Evolutionary conservation across 1,140 invertebrate genomes (phyloP).

Genomic region (Drosophila carrolli): DNA sequence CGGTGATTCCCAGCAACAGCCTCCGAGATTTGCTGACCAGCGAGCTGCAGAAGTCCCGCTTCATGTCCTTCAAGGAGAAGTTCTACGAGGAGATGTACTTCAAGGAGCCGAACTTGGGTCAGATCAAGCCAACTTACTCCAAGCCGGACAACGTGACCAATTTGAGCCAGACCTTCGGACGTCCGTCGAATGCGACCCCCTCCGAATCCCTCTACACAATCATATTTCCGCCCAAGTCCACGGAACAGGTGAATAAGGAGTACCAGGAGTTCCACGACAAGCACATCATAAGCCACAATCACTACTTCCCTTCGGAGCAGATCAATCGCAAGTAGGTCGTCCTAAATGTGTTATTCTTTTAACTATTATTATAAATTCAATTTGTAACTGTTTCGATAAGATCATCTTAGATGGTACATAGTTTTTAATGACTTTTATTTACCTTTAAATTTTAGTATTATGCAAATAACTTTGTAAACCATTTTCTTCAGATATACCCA

Average conservation of each 20-base stretch:
- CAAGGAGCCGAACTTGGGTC: conserved; percentile 54
- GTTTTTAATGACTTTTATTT: no score
- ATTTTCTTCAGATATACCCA: conserved; percentile 44
- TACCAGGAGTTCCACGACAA: conserved; percentile 59
- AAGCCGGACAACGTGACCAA: conserved; percentile 70
- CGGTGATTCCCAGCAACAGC: conserved; percentile 3
- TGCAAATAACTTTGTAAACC: no score
- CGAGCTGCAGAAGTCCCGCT: conserved; percentile 66
- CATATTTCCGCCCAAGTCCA: conserved; percentile 54
- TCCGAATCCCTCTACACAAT: conserved; percentile 40
- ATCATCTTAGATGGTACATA: no score
- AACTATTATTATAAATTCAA: no score
- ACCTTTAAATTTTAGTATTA: no score
- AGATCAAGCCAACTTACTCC: conserved; percentile 36
- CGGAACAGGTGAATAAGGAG: conserved; percentile 62
- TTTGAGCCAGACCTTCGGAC: conserved; percentile 60
- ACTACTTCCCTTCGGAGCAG: conserved; percentile 72
- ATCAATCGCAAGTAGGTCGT: conserved; percentile 55
- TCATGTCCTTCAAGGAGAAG: conserved; percentile 64
- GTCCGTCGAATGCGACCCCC: not conserved
- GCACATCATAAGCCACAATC: conserved; percentile 68
- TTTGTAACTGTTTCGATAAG: no score
- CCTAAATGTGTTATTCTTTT: no score
- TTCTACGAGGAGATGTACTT: conserved; percentile 72
- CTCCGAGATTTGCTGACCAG: conserved; percentile 48